Evolutionary conservation across 1,140 invertebrate genomes (phyloP), one percentile per base, ranked within the genome.

Genomic region (Drosophila teissieri): DNA sequence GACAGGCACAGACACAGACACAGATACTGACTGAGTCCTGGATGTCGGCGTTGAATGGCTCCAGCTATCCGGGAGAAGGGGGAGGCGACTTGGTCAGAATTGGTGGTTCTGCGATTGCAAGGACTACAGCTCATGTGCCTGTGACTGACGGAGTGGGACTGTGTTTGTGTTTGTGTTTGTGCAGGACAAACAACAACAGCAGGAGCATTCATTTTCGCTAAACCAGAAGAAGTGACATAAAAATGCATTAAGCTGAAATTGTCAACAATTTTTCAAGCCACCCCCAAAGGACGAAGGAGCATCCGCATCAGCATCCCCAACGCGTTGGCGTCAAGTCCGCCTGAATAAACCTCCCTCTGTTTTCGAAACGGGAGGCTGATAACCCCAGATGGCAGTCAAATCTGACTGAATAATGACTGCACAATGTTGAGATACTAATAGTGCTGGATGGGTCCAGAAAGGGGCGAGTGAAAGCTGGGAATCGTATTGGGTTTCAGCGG

Each of bases 231-330:
- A 75, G 70, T 80, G 80, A 77, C 79, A 82, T 73, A 78, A 81
- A 86, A 88, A 83, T 89, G 79, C 83, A 89, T 89, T 88, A 89
- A 88, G 84, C 84, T 83, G 82, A 88, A 89, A 88, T 89, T 88
- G 79, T 89, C 83, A 88, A 88, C 84, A 86, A 86, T 83, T 86
- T 88, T 88, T 83, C 65, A 83, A 74, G 44, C 56, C 56, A 61
- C 75, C 51, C 70, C 62, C 54, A 75, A 45, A 44, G 53, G 36
- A 44, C 61, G 44, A 55, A 15, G 31, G 31, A 15, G 5, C 37
- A 12, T 42, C 7, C 5, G 40, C n/a, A 10, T 42, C n/a, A 45
- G 10, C 60, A 60, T 62, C 60, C 60, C 69, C 76, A 75, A 77
- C 84, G 72, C 70, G 76, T 56, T 81, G 84, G 79, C 83, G 84